phyloP scores from a whole-genome alignment of 2,888 invertebrate species.

The Drosophila antonietae region DNA sequence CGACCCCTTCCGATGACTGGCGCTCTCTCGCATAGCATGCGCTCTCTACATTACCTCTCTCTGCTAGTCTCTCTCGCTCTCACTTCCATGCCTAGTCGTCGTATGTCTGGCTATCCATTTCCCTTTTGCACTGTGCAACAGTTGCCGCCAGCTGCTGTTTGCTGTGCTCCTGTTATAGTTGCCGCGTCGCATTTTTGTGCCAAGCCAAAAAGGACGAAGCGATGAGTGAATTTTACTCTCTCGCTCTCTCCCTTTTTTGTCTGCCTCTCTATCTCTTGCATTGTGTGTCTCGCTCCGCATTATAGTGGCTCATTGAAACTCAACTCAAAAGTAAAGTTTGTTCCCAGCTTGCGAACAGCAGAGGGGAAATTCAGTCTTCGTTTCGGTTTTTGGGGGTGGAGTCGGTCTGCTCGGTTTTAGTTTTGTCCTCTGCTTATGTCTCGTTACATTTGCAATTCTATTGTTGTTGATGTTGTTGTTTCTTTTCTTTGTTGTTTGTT shows the following conservation, averaged over 20 bases:
- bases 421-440: conserved; percentile 64
- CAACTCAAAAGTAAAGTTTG: conserved; percentile 68
- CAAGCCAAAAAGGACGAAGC: conserved; percentile 77
- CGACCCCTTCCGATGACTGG: conserved; percentile 62
- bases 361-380: conserved; percentile 21
- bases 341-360: conserved; percentile 22
- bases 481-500: conserved; percentile 33
- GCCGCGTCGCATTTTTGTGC: conserved; percentile 79
- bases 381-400: conserved; percentile 16
- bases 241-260: conserved; percentile 1
- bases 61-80: conserved; percentile 5
- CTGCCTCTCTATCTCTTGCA: conserved; percentile 7
- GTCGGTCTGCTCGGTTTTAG: conserved; percentile 42
- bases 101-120: conserved; percentile 67
- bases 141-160: conserved; percentile 52
- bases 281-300: conserved; percentile 21
- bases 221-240: conserved; percentile 66
- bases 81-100: conserved; percentile 3
- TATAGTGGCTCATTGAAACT: conserved; percentile 62
- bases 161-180: conserved; percentile 70
- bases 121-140: conserved; percentile 70
- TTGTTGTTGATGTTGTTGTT: conserved; percentile 24
- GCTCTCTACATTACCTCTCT: conserved; percentile 11
- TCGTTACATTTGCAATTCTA: conserved; percentile 20
- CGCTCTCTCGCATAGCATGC: conserved; percentile 23